A percentile compares a stretch with the other conserved stretches of the same genome.
These are phyloP conservation scores for Smutsia temminckii DNA, from an alignment of 2,797 vertebrate genomes.

Conservation along the genomic window DNA sequence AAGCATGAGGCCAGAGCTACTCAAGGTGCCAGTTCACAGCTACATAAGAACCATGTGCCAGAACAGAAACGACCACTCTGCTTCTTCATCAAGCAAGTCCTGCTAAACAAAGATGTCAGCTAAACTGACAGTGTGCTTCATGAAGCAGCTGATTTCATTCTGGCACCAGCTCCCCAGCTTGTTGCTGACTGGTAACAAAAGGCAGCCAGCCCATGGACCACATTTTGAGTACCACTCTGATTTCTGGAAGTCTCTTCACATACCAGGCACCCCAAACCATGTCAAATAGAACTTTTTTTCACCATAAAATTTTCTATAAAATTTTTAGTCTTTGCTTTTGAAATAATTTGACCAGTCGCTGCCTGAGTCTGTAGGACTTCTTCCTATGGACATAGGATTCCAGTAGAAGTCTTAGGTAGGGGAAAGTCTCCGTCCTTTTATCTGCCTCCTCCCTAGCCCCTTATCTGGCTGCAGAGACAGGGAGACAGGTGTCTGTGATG, in stretches of 20 bases:
- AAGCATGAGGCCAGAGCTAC: not conserved
- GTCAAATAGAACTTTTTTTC: not conserved
- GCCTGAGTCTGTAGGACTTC: not conserved
- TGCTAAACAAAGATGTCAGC: not conserved
- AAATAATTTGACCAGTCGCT: not conserved
- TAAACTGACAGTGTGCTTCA: accelerated
- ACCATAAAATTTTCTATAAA: not conserved
- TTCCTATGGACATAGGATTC: not conserved
- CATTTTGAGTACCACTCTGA: not conserved
- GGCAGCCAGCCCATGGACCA: not conserved
- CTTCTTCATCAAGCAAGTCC: not conserved
- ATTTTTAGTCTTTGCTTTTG: not conserved
- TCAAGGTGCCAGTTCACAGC: accelerated
- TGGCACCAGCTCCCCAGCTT: not conserved
- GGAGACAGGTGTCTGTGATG: not conserved
- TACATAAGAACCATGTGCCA: accelerated
- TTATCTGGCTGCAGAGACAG: no score
- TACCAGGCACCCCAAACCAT: not conserved
- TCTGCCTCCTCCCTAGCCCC: not conserved
- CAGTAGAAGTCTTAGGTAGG: not conserved
- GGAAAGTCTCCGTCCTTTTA: not conserved
- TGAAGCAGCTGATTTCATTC: accelerated
- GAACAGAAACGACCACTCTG: not conserved
- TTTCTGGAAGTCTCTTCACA: not conserved
- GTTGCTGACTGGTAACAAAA: accelerated